These are phyloP conservation scores for Oceanodroma leucorhoa DNA, from an alignment of 2,797 vertebrate genomes.

Conservation along the genomic window DNA sequence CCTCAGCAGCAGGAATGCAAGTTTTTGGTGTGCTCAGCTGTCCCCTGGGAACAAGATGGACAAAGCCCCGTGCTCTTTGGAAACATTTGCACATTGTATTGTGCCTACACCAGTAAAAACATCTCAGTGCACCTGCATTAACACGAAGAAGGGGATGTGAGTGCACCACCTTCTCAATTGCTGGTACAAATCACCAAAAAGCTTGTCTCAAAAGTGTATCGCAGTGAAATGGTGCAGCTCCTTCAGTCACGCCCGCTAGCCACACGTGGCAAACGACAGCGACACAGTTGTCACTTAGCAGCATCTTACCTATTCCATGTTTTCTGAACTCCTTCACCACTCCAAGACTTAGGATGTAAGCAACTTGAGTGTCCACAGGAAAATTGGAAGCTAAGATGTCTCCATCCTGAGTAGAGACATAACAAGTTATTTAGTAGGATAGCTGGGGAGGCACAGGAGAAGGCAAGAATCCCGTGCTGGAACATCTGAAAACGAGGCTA, in stretches of 20 bases:
- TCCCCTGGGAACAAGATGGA: fast-evolving
- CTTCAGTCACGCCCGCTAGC: background rate
- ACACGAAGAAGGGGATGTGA: background rate
- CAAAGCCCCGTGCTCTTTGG: background rate
- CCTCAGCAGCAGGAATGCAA: background rate
- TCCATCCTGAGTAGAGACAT: slow-evolving; percentile 85
- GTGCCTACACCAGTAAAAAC: background rate
- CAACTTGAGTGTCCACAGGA: slow-evolving; percentile 95
- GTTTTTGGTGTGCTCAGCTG: background rate
- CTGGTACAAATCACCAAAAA: background rate
- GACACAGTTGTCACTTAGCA: background rate
- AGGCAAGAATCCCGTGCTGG: background rate
- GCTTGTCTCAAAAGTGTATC: background rate
- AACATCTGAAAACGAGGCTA: background rate
- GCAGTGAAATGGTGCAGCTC: background rate
- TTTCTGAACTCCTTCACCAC: slow-evolving; percentile 98
- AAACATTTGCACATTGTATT: background rate
- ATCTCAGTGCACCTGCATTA: background rate
- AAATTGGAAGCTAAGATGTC: slow-evolving; percentile 97
- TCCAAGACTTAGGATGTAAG: slow-evolving; percentile 97
- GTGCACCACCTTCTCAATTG: background rate
- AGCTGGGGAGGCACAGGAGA: background rate
- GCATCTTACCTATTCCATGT: slow-evolving; percentile 93
- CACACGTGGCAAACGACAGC: background rate
- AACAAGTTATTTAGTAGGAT: background rate